Base-by-base conservation (phyloP, 1,140 invertebrate species). In the Bombus picipes region DNA sequence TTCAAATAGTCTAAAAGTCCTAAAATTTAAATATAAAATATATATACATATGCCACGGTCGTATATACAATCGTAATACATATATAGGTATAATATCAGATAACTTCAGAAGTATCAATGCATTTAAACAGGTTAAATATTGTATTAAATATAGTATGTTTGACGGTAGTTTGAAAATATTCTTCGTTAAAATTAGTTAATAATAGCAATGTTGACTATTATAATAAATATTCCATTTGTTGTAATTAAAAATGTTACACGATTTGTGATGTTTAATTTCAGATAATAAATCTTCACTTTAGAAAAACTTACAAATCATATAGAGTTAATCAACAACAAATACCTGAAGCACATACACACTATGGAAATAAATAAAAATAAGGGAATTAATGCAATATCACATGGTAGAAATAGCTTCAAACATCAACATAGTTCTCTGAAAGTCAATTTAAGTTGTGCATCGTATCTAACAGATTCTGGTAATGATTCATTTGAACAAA, bases 381-480 rank as follows among this genome's bases (percentile, higher is more conserved):
- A 77, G 12, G 62, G 15, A 13, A 57, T 57, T 1, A 10, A 5
- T 9, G 15, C 12, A 32, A 37, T n/a, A 0, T 71, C 41, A 0
- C 39, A 73, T 28, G 71, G 74, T 25, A 81, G 75, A 72, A 76
- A 65, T 25, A 88, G 71, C 62, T 65, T 84, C 12, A 87, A 87
- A 41, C 78, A 71, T 85, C 86, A 81, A 43, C 79, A 85, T 43
- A 92, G 89, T 79, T 94, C 94, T 32, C 41, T 94, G 62, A 85
- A 78, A 78, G 93, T 94, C 3, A 94, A 94, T 87, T 81, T 94
- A 71, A 94, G 93, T 90, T 92, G 77, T 62, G 62, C 43, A 6
- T 88, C 91, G 3, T 87, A 91, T 80, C 59, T 87, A 34, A 83
- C 89, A 34, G 85, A 93, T 59, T 92, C 91, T 22, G 87, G 83